Evolutionary conservation across 2,113 vertebrate species (phyloP), one percentile per base, ranked within the genome.

Genomic region (Sebastes schlegelii): DNA sequence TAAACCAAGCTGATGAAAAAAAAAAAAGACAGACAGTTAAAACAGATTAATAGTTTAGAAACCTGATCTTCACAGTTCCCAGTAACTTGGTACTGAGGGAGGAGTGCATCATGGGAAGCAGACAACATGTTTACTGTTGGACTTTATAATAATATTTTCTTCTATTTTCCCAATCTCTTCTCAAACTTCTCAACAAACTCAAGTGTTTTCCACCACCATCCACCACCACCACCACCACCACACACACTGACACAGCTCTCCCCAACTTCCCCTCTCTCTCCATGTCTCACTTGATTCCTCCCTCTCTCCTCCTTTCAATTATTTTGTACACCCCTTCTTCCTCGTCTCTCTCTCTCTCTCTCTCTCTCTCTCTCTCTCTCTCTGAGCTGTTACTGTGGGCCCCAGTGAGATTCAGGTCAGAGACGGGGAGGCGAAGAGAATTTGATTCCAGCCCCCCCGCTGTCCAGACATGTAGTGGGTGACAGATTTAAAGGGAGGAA

Each of bases 391-490:
- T 85, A 82, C 83, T 85, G 77, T 77, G 80, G 74, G 71, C 74
- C 74, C 71, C 69, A 83, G 87, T 80, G 58, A 79, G 87, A 95
- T 94, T 93, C 91, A 94, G 95, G 95, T 94, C 94, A 95, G 90
- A 84, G 84, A 87, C 60, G 70, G 67, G 83, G 82, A 93, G 83
- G 91, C 92, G 73, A 84, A 91, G 91, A 92, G 82, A 95, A 95
- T 94, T 92, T 74, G 91, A 94, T 94, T 94, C 88, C 60, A 88
- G 75, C 88, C 82, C 91, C 86, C 92, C 92, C 12, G 83, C 93
- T 89, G 92, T 88, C 87, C 86, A 91, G 89, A 94, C 92, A 93
- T 88, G 93, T 89, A 91, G 86, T 89, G 87, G 90, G 86, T 91
- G 93, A 92, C 79, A 93, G 86, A 90, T 89, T 91, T 93, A 87